Base-by-base conservation (phyloP, 1,140 invertebrate genomes). In the Bilobella aurantiaca region DNA sequence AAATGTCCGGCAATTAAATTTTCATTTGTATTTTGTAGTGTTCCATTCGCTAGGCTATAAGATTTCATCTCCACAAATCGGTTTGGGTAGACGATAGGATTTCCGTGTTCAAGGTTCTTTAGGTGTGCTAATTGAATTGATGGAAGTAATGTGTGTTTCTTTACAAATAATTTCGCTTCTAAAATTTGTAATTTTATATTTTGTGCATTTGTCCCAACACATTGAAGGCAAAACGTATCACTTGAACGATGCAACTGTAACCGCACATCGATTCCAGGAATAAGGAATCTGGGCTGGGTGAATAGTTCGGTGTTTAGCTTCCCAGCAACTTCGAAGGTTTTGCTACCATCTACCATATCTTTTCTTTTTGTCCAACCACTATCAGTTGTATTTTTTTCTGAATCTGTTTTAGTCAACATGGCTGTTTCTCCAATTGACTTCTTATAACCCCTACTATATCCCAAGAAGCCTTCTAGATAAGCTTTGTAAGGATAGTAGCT, bases 301-400 rank as follows among this genome's bases (percentile, higher is more conserved):
- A 66, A 67, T 12, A 75, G 27, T 37, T 73, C 70, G n/a, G 28
- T 18, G 23, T 69, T 56, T 2, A 64, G 61, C 56, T 64, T 65
- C 3, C 73, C 73, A 14, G 69, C 56, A 5, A 76, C 0, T 63
- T 75, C 73, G 67, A 74, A 67, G 16, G 49, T 21, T 32, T 70
- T 68, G 21, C 68, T 70, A 61, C 58, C 29, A 63, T 63, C 63
- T 65, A 72, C 62, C 3, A 73, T 61, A 58, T 73, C 18, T 63
- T 70, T 57, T 46, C 76, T 66, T 65, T 73, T 71, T 34, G 27
- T 46, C 29, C 69, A 75, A 21, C 75, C 76, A 60, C 59, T 62
- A 68, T 77, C 67, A 60, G 70, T 67, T 31, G 18, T 47, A 58
- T 16, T 8, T 58, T 72, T 62, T 73, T 69, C 65, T 70, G 66